A percentile compares a stretch with the other conserved stretches of the same genome.
phyloP scores from a whole-genome alignment of 1,140 invertebrate genomes.

The Papilio dardanus region DNA sequence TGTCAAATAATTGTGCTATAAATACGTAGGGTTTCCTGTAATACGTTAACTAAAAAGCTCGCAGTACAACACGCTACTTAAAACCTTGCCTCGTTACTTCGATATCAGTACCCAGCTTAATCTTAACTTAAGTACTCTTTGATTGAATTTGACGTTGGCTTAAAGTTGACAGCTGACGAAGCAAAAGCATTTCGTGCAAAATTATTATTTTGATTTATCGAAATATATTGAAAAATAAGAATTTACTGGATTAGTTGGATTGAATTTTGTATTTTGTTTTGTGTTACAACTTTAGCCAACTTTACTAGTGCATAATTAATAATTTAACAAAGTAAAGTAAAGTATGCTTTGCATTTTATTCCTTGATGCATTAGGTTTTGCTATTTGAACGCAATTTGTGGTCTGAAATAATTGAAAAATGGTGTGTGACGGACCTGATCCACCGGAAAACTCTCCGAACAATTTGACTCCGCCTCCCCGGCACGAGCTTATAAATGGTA shows the following conservation, averaged over 20 bases:
- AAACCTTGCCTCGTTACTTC: no score
- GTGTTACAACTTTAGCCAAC: background rate
- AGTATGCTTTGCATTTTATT: background rate
- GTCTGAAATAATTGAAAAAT: conserved; percentile 46
- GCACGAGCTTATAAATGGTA: conserved; percentile 65
- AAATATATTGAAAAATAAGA: background rate
- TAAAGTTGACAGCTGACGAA: background rate
- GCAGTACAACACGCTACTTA: no score
- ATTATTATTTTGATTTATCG: background rate
- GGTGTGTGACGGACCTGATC: conserved; percentile 76
- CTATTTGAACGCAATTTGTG: background rate
- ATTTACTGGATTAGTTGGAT: no score
- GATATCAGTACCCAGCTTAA: no score
- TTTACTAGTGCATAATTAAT: background rate
- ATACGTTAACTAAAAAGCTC: no score
- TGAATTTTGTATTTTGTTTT: background rate
- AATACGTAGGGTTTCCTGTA: no score
- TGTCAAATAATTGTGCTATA: no score
- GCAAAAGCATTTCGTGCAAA: background rate
- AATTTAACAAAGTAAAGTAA: background rate
- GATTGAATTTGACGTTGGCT: background rate
- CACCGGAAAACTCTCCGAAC: conserved; percentile 70
- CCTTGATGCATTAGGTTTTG: background rate
- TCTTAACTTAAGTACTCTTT: background rate
- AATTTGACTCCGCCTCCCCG: conserved; percentile 68